phyloP scores from a whole-genome alignment of 2,113 vertebrate species.

The Marmota monax region DNA sequence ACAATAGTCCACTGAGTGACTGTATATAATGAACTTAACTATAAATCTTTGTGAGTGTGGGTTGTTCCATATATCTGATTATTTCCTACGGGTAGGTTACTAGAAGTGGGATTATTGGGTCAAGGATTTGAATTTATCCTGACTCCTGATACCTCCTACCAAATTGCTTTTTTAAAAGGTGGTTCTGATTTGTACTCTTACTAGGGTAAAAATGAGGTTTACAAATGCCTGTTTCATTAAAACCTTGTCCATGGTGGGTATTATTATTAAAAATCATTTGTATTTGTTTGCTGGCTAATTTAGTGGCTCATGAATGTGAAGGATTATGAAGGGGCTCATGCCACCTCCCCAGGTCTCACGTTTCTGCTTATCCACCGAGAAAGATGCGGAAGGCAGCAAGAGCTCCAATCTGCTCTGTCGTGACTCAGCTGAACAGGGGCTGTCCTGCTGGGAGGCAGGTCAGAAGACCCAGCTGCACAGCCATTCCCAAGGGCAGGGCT shows the following conservation, averaged over 20 bases:
- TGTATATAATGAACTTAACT: background rate
- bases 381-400: background rate
- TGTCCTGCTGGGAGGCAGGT: background rate
- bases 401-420: background rate
- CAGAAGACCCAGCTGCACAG: fast-evolving
- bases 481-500: no score
- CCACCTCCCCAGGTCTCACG: background rate
- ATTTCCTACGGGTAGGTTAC: background rate
- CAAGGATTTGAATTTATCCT: background rate
- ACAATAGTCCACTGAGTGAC: background rate
- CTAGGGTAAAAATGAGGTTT: background rate
- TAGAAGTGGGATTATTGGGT: background rate
- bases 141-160: background rate
- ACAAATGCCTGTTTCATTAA: background rate
- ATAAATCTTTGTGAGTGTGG: background rate
- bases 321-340: background rate
- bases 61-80: background rate
- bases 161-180: constrained; percentile 22
- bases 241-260: background rate
- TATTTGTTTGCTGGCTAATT: background rate
- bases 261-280: background rate
- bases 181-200: background rate
- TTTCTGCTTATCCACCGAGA: background rate
- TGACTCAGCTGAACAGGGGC: background rate
- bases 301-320: background rate